These are phyloP conservation scores for Hemicordylus capensis DNA, from an alignment of 2,113 vertebrate species.

Conservation along the genomic window DNA sequence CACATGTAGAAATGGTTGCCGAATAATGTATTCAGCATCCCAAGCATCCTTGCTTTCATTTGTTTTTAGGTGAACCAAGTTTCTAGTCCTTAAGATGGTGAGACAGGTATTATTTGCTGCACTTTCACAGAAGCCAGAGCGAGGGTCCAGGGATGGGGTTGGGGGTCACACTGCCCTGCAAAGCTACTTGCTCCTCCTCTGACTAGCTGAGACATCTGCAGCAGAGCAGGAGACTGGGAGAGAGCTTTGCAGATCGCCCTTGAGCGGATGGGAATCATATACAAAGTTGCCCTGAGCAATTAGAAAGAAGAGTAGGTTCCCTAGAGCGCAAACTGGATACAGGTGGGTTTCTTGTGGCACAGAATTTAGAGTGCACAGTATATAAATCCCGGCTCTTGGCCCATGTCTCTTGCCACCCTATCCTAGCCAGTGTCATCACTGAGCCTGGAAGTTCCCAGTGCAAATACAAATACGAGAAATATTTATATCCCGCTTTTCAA, in stretches of 20 bases:
- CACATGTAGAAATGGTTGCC: too few species aligned
- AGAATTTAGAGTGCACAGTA: background rate
- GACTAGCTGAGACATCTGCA: too few species aligned
- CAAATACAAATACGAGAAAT: too few species aligned
- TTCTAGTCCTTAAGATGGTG: background rate
- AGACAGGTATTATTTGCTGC: background rate
- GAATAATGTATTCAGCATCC: too few species aligned
- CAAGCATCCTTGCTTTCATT: background rate
- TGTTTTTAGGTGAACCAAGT: too few species aligned
- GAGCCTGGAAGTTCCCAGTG: background rate
- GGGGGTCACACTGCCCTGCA: background rate
- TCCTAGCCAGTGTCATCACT: too few species aligned
- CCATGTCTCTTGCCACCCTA: background rate
- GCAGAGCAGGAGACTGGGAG: background rate
- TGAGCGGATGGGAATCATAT: background rate
- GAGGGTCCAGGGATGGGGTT: background rate
- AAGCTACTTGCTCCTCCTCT: background rate
- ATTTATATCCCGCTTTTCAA: too few species aligned
- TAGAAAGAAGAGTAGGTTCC: background rate
- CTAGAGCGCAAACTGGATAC: background rate
- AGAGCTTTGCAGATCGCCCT: background rate
- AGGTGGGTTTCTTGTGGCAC: background rate
- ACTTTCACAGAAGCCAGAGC: background rate
- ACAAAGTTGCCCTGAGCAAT: background rate
- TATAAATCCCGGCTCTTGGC: background rate